Conservation (phyloP, 2,888 invertebrate genomes). For the Phalangium opilio region DNA sequence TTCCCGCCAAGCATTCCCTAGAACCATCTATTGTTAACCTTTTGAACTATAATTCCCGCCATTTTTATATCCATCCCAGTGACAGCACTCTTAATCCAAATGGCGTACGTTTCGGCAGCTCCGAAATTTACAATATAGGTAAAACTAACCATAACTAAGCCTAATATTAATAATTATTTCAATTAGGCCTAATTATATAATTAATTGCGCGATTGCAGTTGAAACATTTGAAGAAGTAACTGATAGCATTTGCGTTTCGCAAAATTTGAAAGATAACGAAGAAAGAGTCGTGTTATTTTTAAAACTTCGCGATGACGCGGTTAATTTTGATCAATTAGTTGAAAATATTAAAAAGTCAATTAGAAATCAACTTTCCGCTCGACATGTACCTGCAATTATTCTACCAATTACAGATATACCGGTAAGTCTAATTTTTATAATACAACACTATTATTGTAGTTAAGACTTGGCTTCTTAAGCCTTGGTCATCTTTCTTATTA, state of each 20-base stretch:
- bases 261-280: conserved; percentile 33
- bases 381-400: conserved; percentile 40
- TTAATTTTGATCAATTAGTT: conserved; percentile 31
- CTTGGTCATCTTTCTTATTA: too few species aligned
- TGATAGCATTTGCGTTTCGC: conserved; percentile 40
- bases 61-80: too few species aligned
- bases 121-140: conserved; percentile 43
- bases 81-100: conserved; percentile 42
- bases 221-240: conserved; percentile 37
- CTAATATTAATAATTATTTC: not conserved
- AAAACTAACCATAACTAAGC: too few species aligned
- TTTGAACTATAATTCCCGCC: too few species aligned
- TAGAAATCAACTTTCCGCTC: conserved; percentile 33
- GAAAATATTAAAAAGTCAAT: conserved; percentile 32
- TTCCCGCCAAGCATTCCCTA: too few species aligned
- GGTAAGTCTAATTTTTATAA: conserved; percentile 9
- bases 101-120: conserved; percentile 42
- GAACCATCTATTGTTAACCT: too few species aligned
- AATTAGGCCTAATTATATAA: not conserved
- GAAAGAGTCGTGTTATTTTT: conserved; percentile 41
- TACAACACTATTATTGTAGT: too few species aligned
- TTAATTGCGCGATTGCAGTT: conserved; percentile 27
- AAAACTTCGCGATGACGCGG: conserved; percentile 30
- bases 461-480: too few species aligned
- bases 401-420: conserved; percentile 37